Base-by-base conservation (phyloP, 1,140 invertebrate genomes). In the Eupristina koningsbergeri region DNA sequence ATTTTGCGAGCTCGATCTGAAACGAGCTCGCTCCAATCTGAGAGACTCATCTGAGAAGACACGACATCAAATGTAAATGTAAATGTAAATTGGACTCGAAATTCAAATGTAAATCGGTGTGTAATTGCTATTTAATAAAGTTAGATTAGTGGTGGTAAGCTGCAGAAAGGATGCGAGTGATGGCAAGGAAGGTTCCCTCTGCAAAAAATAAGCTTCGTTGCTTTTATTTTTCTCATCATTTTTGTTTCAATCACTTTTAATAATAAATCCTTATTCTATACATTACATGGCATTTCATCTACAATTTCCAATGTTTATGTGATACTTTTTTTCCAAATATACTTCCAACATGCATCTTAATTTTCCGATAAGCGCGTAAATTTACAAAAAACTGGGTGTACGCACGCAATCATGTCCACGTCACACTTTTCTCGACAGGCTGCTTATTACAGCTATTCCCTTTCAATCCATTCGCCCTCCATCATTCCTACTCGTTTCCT, bases 271-370 rank as follows among this genome's bases (percentile, higher is more conserved):
- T 84, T 84, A 84, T 26, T 76, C 83, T 84, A 84, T 84, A 84
- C 83, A 84, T 84, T 84, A 84, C 75, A 84, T 84, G 78, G 78
- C 83, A 80, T 84, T 84, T 84, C 83, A 84, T 84, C 83, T 84
- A 84, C 83, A 84, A 80, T 84, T 84, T 80, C 73, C 69, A 84
- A 69, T 76, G 69, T 84, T 84, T 84, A 84, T 61, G 83, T 84
- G 76, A 84, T 84, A 84, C 77, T 84, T 75, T 34, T 79, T 69
- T 45, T 45, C 41, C 6, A 7, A 45, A 45, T 78, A 39, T 50
- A 45, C 64, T 36, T 50, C 64, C 45, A 82, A 64, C 47, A 41
- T 83, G 81, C 36, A 47, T 61, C 50, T 73, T 29, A 64, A 39
- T 69, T 75, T 34, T 36, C 64, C 82, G 82, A 76, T 73, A 36